Evolutionary conservation across 1,140 invertebrate species (phyloP).

Genomic region (Magallana gigas): DNA sequence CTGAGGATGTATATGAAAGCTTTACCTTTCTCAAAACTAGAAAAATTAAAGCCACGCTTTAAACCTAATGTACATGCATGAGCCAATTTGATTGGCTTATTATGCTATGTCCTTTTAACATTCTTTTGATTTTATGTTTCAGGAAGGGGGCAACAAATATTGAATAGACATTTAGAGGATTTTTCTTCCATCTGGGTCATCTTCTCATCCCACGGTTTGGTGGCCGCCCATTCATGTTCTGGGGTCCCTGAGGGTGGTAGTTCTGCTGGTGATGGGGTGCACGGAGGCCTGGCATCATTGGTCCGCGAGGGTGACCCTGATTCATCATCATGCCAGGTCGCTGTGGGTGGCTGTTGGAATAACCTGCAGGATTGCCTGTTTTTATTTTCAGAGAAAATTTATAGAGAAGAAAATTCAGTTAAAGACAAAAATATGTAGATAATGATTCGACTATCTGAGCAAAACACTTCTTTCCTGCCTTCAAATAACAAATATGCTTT

Average conservation of each 20-base stretch:
- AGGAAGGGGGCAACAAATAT: background rate
- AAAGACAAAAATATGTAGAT: background rate
- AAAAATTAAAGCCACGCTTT: background rate
- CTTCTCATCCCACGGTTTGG: constrained; percentile 5
- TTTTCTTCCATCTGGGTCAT: background rate
- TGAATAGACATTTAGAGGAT: background rate
- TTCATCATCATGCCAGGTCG: constrained; percentile 19
- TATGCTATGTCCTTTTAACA: background rate
- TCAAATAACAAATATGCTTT: no score
- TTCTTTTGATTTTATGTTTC: background rate
- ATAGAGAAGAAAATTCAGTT: constrained; percentile 4
- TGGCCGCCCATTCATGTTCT: background rate
- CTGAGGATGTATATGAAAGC: background rate
- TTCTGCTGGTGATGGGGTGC: background rate
- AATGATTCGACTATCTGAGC: no score
- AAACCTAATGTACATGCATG: background rate
- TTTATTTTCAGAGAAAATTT: constrained; percentile 21
- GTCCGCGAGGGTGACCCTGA: background rate
- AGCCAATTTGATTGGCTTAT: constrained; percentile 28
- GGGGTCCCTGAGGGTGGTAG: constrained; percentile 1
- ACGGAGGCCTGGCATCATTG: constrained; percentile 5
- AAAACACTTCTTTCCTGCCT: no score
- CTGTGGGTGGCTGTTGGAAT: background rate
- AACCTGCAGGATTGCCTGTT: constrained; percentile 7
- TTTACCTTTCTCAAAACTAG: background rate